Percentiles rank a stretch among this genome's conserved stretches.
These are phyloP conservation scores for Hydriomena furcata DNA, from an alignment of 2,888 invertebrate genomes.

Conservation along the genomic window DNA sequence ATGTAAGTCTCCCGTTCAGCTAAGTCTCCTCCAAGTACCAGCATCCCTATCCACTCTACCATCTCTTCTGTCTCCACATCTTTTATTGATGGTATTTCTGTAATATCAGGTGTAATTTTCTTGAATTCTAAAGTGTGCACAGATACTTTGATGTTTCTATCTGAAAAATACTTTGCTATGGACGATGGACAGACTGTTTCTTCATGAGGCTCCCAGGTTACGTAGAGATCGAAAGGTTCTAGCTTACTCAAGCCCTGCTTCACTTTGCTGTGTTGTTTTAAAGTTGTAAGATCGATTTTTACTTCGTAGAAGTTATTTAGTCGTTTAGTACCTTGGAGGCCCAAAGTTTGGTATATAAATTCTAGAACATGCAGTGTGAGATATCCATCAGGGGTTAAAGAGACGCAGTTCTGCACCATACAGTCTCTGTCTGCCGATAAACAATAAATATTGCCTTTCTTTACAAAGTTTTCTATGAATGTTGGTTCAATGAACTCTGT, in stretches of 20 bases:
- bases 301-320: constrained; percentile 64
- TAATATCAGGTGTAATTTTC: constrained; percentile 51
- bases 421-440: constrained; percentile 59
- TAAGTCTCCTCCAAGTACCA: constrained; percentile 55
- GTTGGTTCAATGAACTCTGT: constrained; percentile 57
- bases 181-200: constrained; percentile 70
- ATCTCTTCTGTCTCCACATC: constrained; percentile 63
- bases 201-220: constrained; percentile 63
- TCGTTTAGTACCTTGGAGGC: constrained; percentile 65
- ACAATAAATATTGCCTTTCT: constrained; percentile 61
- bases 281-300: constrained; percentile 56
- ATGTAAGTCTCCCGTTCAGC: constrained; percentile 58
- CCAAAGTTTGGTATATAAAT: constrained; percentile 66
- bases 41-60: constrained; percentile 72
- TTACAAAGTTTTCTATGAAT: constrained; percentile 68
- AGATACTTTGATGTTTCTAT: constrained; percentile 51
- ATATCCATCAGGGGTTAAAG: constrained; percentile 65
- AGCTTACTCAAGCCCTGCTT: constrained; percentile 52
- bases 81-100: constrained; percentile 57
- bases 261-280: constrained; percentile 50
- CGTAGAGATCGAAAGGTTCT: constrained; percentile 55
- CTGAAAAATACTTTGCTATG: constrained; percentile 70
- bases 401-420: constrained; percentile 63
- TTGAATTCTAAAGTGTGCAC: constrained; percentile 44
- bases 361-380: constrained; percentile 61